These are phyloP conservation scores for Poecile montanus DNA, from an alignment of 2,797 vertebrate genomes.

Conservation along the genomic window DNA sequence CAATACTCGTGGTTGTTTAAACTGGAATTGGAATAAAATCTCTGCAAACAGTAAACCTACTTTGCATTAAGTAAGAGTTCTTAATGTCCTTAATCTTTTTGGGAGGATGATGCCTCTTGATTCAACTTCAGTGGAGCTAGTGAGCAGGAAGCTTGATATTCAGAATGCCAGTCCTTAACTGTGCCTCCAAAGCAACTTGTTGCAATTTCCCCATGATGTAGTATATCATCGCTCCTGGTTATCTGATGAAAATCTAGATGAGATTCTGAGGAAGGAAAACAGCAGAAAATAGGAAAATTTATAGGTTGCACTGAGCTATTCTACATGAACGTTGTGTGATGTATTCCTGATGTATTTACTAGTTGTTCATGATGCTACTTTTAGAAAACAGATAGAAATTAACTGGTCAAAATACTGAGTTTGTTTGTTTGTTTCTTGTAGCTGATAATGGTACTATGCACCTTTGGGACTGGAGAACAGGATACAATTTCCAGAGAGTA, in stretches of 20 bases:
- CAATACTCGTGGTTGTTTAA: neutral
- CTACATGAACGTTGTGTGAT: neutral
- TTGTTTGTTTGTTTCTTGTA: constrained; percentile 52
- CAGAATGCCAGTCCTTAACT: neutral
- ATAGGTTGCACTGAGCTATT: neutral
- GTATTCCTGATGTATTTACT: neutral
- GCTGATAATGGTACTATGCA: constrained; percentile 99
- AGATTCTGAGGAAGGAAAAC: neutral
- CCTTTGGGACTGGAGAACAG: constrained; percentile 99
- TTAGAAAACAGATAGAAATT: neutral
- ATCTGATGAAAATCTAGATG: neutral
- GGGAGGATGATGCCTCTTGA: neutral
- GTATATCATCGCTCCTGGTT: neutral
- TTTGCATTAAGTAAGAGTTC: neutral
- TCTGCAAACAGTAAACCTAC: neutral
- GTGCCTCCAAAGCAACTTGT: neutral
- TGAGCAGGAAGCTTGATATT: neutral
- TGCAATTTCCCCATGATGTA: neutral
- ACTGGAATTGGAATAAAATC: neutral
- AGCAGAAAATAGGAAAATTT: neutral
- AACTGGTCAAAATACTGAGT: neutral
- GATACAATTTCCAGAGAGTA: constrained; percentile 98
- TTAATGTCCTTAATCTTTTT: neutral
- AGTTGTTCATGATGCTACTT: neutral
- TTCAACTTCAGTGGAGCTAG: neutral